phyloP scores from a whole-genome alignment of 2,888 invertebrate species.

The Leptinotarsa juncta region DNA sequence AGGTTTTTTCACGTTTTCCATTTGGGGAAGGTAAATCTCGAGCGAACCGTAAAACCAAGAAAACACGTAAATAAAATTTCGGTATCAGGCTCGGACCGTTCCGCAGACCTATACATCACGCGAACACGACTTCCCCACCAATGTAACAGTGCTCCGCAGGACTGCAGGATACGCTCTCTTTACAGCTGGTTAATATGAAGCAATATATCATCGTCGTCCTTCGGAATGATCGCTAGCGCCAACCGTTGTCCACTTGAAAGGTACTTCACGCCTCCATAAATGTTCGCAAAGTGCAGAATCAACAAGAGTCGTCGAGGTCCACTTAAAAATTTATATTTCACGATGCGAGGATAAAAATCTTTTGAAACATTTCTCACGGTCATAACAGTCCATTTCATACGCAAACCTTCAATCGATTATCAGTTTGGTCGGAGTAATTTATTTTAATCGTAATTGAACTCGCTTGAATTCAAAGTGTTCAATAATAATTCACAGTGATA shows the following conservation, averaged over 20 bases:
- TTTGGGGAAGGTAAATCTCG: not conserved
- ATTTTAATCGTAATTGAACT: too few relatives aligned
- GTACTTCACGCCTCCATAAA: slow-evolving; percentile 45
- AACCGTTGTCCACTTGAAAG: slow-evolving; percentile 50
- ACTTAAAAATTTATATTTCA: slow-evolving; percentile 9
- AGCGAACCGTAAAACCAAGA: slow-evolving; percentile 13
- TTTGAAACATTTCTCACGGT: too few relatives aligned
- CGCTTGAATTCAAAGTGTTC: too few relatives aligned
- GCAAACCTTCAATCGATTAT: too few relatives aligned
- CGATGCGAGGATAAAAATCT: too few relatives aligned
- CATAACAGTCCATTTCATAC: too few relatives aligned
- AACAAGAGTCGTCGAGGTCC: slow-evolving; percentile 43
- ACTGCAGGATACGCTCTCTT: slow-evolving; percentile 20
- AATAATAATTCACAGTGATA: too few relatives aligned
- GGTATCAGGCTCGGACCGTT: slow-evolving; percentile 15
- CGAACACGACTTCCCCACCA: slow-evolving; percentile 17
- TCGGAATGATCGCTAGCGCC: slow-evolving; percentile 37
- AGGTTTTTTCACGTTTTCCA: not conserved
- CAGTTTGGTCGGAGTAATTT: too few relatives aligned
- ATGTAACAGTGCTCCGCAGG: slow-evolving; percentile 19
- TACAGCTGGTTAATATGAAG: slow-evolving; percentile 43
- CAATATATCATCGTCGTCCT: slow-evolving; percentile 47
- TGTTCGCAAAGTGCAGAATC: slow-evolving; percentile 53
- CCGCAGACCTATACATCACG: slow-evolving; percentile 14
- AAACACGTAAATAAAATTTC: slow-evolving; percentile 21